A percentile compares a stretch with the other conserved stretches of the same genome.
Evolutionary conservation across 1,140 invertebrate genomes (phyloP).

Genomic region (Drosophila sp.): DNA sequence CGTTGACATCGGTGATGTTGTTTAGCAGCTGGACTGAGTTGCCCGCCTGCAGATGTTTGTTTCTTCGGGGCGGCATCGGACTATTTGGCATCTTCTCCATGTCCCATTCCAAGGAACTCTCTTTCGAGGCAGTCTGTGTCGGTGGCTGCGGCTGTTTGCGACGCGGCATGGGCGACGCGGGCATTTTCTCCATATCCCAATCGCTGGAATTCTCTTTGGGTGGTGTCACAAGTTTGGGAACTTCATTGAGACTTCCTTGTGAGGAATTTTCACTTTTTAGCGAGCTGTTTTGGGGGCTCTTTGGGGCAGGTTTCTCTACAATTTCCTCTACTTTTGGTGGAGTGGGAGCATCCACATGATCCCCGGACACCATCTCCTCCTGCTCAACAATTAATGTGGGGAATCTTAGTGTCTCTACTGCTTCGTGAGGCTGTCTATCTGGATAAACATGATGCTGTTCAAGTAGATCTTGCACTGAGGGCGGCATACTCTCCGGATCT

Average conservation of each 20-base stretch:
- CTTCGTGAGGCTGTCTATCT: constrained; percentile 6
- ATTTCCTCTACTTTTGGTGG: constrained; percentile 10
- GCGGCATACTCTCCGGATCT: constrained; percentile 68
- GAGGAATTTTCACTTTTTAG: constrained; percentile 56
- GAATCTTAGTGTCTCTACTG: constrained; percentile 34
- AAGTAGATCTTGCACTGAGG: constrained; percentile 75
- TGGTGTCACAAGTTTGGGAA: constrained; percentile 40
- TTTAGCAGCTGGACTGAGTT: constrained; percentile 68
- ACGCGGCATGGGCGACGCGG: constrained; percentile 65
- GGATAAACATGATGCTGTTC: constrained; percentile 37
- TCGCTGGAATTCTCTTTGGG: constrained; percentile 73
- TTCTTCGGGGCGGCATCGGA: constrained; percentile 64
- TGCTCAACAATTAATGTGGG: constrained; percentile 46
- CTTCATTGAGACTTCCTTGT: constrained; percentile 47
- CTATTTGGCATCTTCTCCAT: constrained; percentile 79
- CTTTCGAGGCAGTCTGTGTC: constrained; percentile 29
- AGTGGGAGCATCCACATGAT: not conserved
- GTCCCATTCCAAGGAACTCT: constrained; percentile 76
- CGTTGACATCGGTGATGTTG: constrained; percentile 55
- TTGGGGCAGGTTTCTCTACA: not conserved
- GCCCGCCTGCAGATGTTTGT: constrained; percentile 40
- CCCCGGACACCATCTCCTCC: constrained; percentile 30
- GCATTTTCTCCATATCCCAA: constrained; percentile 80
- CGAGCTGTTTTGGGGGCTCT: constrained; percentile 20
- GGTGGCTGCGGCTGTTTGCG: constrained; percentile 24